Percentiles rank a stretch among this genome's conserved stretches.
These are phyloP conservation scores for Nycteola revayana DNA, from an alignment of 2,888 invertebrate species.

Conservation along the genomic window DNA sequence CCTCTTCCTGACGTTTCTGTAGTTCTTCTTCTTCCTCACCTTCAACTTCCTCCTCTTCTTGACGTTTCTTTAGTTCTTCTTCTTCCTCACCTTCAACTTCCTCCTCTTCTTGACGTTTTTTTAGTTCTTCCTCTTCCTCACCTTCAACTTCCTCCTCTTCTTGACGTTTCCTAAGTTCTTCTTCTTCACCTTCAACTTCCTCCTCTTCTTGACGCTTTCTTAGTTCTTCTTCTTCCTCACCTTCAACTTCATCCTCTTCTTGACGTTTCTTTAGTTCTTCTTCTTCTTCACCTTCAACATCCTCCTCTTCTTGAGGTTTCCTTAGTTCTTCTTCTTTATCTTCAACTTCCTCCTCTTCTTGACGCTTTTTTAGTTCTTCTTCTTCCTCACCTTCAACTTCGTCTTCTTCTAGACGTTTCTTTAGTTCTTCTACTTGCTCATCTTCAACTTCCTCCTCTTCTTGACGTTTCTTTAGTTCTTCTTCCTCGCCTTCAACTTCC, in stretches of 20 bases:
- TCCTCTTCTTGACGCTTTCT: constrained; percentile 4
- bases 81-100: constrained; percentile 4
- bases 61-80: constrained; percentile 1
- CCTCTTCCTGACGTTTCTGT: not conserved
- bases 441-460: not conserved
- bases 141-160: constrained; percentile 1
- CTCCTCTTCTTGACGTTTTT: constrained; percentile 9
- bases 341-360: not conserved
- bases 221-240: not conserved
- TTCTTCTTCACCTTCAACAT: constrained; percentile 3
- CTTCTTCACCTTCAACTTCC: constrained; percentile 1
- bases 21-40: not conserved
- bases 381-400: not conserved
- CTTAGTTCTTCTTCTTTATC: not conserved
- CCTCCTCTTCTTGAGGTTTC: constrained; percentile 4
- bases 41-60: constrained; percentile 1
- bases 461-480: not conserved
- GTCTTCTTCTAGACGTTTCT: constrained; percentile 6
- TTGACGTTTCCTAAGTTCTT: constrained; percentile 3
- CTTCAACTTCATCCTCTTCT: not conserved
- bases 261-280: not conserved
- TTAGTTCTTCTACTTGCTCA: not conserved
- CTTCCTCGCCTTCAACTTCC: not conserved
- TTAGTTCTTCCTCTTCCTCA: not conserved
- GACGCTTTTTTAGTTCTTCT: constrained; percentile 2